Percentiles rank a stretch among this genome's conserved stretches.
Evolutionary conservation across 1,140 invertebrate species (phyloP).

Genomic region (Tetramorium alpestre): DNA sequence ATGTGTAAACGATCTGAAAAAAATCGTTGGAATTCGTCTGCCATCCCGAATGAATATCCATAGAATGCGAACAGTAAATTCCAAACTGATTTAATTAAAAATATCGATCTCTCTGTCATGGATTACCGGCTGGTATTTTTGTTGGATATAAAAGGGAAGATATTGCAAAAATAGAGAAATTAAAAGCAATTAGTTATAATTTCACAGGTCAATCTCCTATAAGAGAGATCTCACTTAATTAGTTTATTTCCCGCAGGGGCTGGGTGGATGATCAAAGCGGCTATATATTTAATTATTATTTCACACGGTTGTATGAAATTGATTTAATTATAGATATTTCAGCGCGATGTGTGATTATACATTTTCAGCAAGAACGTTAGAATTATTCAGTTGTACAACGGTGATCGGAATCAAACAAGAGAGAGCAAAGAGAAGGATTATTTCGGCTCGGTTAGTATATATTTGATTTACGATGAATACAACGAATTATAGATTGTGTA

Average conservation of each 20-base stretch:
- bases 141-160: background rate
- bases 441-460: conserved; percentile 61
- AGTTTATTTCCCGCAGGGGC: background rate
- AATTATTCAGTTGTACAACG: conserved; percentile 82
- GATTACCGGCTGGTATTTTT: background rate
- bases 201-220: background rate
- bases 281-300: conserved; percentile 24
- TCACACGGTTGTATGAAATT: background rate
- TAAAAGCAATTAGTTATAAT: background rate
- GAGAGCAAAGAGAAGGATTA: conserved; percentile 72
- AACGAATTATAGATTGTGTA: conserved; percentile 25
- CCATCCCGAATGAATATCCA: background rate
- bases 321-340: conserved; percentile 37
- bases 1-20: conserved; percentile 23
- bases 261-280: background rate
- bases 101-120: background rate
- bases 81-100: conserved; percentile 36
- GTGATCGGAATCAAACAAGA: conserved; percentile 75
- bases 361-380: conserved; percentile 81
- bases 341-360: conserved; percentile 24
- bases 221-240: background rate
- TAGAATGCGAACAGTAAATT: background rate
- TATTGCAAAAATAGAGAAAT: background rate
- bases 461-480: conserved; percentile 35
- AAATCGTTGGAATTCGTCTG: conserved; percentile 29